A percentile compares a stretch with the other conserved stretches of the same genome.
Evolutionary conservation across 2,888 invertebrate species (phyloP).

Genomic region (Tipula confusa): DNA sequence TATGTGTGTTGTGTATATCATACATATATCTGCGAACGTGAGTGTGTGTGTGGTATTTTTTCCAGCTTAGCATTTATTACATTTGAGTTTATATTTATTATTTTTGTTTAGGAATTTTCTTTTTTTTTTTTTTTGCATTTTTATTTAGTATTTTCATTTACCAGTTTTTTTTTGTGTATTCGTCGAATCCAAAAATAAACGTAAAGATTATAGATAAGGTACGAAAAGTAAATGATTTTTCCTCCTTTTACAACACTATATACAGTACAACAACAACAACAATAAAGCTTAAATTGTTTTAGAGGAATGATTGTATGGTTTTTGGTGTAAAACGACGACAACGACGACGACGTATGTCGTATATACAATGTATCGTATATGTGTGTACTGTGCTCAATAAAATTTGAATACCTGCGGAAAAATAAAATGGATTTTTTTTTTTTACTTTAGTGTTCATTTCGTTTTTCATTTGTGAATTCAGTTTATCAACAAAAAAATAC

Average conservation of each 20-base stretch:
- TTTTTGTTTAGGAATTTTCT: not conserved
- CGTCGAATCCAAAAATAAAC: constrained; percentile 9
- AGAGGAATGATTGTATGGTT: not conserved
- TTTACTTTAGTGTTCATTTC: not conserved
- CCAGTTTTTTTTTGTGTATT: not conserved
- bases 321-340: not conserved
- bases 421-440: not conserved
- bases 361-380: not conserved
- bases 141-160: constrained; percentile 25
- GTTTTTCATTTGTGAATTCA: not conserved
- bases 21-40: not conserved
- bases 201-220: constrained; percentile 25
- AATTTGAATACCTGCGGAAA: constrained; percentile 25
- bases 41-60: not conserved
- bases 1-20: not conserved
- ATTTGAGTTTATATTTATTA: constrained; percentile 14
- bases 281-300: not conserved
- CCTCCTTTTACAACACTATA: not conserved
- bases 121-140: not conserved
- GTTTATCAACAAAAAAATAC: not conserved
- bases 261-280: not conserved
- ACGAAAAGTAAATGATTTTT: constrained; percentile 14
- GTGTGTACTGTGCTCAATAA: not conserved
- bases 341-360: not conserved
- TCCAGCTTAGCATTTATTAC: constrained; percentile 6